A percentile compares a stretch with the other conserved stretches of the same genome.
phyloP scores from a whole-genome alignment of 2,797 vertebrate genomes.

The Alca torda region DNA sequence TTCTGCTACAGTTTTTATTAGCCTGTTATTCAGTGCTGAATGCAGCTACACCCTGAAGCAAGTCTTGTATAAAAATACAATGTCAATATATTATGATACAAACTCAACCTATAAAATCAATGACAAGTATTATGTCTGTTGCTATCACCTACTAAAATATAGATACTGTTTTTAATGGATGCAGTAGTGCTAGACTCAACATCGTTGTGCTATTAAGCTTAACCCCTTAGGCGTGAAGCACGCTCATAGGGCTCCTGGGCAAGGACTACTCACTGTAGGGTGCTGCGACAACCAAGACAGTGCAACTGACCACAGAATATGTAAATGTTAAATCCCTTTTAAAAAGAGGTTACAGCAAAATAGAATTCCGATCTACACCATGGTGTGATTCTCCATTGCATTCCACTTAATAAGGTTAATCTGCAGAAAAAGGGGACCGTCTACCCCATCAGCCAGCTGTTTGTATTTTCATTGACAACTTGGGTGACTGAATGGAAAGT shows the following conservation, averaged over 20 bases:
- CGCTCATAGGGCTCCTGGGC: not conserved
- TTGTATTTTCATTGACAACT: not conserved
- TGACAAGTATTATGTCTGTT: slow-evolving; percentile 76
- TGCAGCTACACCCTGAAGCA: slow-evolving; percentile 75
- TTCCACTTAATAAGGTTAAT: not conserved
- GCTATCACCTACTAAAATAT: slow-evolving; percentile 72
- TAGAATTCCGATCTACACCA: not conserved
- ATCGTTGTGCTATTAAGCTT: not conserved
- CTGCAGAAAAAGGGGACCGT: not conserved
- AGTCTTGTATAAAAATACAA: slow-evolving; percentile 71
- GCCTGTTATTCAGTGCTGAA: slow-evolving; percentile 74
- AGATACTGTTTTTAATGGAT: slow-evolving; percentile 66
- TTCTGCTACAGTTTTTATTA: slow-evolving; percentile 81
- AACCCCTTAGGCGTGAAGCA: slow-evolving; percentile 37
- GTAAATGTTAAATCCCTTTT: not conserved
- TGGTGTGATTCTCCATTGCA: not conserved
- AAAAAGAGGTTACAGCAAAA: not conserved
- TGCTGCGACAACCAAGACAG: not conserved
- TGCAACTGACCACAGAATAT: not conserved
- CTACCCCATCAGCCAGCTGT: not conserved
- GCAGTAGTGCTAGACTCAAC: slow-evolving; percentile 1
- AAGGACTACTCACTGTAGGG: not conserved
- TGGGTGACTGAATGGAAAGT: not conserved
- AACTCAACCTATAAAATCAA: slow-evolving; percentile 78
- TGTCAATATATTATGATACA: slow-evolving; percentile 78